A percentile compares a stretch with the other conserved stretches of the same genome.
Evolutionary conservation across 1,140 invertebrate species (phyloP).

Genomic region (Drosophila suzukii): DNA sequence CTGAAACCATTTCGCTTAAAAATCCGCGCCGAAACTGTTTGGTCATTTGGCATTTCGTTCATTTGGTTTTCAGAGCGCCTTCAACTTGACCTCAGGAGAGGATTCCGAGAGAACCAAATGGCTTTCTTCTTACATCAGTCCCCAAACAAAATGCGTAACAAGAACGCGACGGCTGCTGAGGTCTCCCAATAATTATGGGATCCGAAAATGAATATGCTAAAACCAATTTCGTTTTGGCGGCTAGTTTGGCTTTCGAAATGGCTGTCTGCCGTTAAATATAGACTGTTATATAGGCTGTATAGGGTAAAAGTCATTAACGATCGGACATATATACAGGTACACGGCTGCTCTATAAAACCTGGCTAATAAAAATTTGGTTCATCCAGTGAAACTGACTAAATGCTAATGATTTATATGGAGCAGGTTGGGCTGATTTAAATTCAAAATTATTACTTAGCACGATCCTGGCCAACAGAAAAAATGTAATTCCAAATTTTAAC

Average conservation of each 20-base stretch:
- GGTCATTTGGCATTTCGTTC: slow-evolving; percentile 44
- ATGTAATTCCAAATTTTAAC: too few species aligned
- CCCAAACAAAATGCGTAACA: slow-evolving; percentile 38
- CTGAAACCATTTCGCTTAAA: slow-evolving; percentile 57
- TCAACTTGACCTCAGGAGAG: slow-evolving; percentile 73
- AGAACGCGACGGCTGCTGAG: slow-evolving; percentile 21
- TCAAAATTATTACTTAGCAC: too few species aligned
- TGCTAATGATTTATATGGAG: too few species aligned
- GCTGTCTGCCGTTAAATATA: slow-evolving; percentile 32
- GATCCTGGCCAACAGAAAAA: too few species aligned
- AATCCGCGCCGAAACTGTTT: slow-evolving; percentile 68
- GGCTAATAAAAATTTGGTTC: too few species aligned
- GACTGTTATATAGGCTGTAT: slow-evolving; percentile 2
- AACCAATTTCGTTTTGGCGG: slow-evolving; percentile 19
- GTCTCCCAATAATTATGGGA: slow-evolving; percentile 38
- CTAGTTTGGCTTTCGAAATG: slow-evolving; percentile 16
- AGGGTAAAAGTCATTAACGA: not conserved
- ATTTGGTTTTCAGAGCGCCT: slow-evolving; percentile 51
- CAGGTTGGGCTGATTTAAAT: too few species aligned
- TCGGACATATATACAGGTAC: not conserved
- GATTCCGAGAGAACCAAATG: not conserved
- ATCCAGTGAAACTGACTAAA: too few species aligned
- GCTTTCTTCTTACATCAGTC: not conserved
- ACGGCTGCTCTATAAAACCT: not conserved
- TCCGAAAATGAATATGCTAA: slow-evolving; percentile 4